Evolutionary conservation across 2,113 vertebrate genomes (phyloP), one percentile per base, ranked within the genome.

Genomic region (Spilogale gracilis): DNA sequence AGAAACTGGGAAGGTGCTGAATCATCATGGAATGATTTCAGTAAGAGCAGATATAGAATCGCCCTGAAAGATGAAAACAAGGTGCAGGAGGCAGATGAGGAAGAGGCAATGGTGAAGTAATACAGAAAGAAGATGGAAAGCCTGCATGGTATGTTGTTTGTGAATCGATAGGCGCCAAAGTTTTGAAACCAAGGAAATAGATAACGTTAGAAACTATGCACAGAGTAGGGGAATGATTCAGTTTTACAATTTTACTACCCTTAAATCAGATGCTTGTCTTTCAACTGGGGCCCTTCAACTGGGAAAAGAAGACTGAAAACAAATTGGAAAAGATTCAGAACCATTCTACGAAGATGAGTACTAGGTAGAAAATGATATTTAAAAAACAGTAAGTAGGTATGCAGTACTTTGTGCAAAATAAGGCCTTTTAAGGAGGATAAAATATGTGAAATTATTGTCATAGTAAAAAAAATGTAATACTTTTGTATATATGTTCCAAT

Each of bases 331-430:
- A 2, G 61, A 91, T 88, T 92, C 54, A 81, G 79, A 85, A 60
- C 27, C 81, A 4, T 73, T 91, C 43, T 92, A n/a, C 18, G 20
- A 78, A 78, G 38, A 65, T 85, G 60, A 85, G 6, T 79, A 74
- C 30, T 61, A 54, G 38, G 21, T 74, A 86, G 38, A 83, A 92
- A 97, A 84, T 88, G 86, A 90, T 89, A 82, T 67, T 73, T 80
- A 67, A 87, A 96, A 96, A 65, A 18, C 23, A 89, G 2, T 54
- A 89, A 91, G 63, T 60, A 89, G 45, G 16, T 80, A 17, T 83
- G 1, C 21, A 38, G 0, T 73, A 17, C 45, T 65, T 89, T 73
- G 11, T 86, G 25, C 67, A 87, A 90, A 94, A 25, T 83, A 82
- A 93, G 88, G 18, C 32, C 43, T 63, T 87, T 80, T 73, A n/a